Evolutionary conservation across 1,140 invertebrate genomes (phyloP), one percentile per base, ranked within the genome.

Genomic region (Vollenhovia emeryi): DNA sequence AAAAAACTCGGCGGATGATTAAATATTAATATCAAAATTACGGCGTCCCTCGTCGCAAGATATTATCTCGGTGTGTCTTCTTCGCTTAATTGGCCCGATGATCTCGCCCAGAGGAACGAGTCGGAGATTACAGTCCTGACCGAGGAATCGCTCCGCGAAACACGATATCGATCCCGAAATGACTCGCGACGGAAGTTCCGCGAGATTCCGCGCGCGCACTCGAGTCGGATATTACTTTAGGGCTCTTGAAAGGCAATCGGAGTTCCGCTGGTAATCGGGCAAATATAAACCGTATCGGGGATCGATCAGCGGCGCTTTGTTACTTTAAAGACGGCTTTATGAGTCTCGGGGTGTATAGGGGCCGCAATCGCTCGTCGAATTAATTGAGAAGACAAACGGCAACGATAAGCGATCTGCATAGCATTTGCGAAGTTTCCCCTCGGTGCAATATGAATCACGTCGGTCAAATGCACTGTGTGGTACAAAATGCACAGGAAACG

Each of bases 271-370:
- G 15, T 86, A 82, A 87, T 87, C 71, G 59, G 60, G 33, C 75
- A 86, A 84, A 86, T 87, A 74, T 76, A 66, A 73, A 36, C 52
- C 45, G 40, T 84, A 76, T 40, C 27, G 60, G 30, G 30, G 52
- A 87, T 87, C 62, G 55, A 87, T 84, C 55, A 50, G 45, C 27
- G 27, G 9, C 48, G 43, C 45, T 66, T 79, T 71, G 64, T 69
- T 64, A 36, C 45, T 66, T 68, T 64, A 33, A 68, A 59, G n/a
- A 69, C 59, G 45, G 21, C 36, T 62, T 73, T 48, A 71, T 43
- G 36, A n/a, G 69, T 48, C 55, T 75, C 27, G 15, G 33, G 3
- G 45, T 48, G n/a, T 11, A 36, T 48, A n/a, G n/a, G n/a, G n/a
- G 36, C 21, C 43, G 52, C 15, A 24, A 36, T n/a, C 33, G 5